Conservation (phyloP, 2,113 vertebrate genomes). For the Orthonyx spaldingii region DNA sequence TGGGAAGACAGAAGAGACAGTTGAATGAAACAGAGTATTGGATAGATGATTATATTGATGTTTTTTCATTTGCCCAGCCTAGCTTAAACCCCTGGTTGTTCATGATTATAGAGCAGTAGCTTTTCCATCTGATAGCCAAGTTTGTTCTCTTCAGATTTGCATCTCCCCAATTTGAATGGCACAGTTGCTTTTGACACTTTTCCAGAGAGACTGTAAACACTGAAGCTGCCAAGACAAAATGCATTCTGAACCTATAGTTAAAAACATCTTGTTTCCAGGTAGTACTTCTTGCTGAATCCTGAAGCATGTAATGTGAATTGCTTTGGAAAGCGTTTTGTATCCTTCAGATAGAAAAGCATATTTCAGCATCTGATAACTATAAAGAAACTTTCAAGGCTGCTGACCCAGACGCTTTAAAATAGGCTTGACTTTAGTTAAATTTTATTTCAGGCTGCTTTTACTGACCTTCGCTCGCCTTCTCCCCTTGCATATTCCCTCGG, state of each 20-base stretch:
- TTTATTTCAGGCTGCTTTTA: slow-evolving; percentile 61
- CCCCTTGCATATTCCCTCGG: slow-evolving; percentile 58
- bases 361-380: slow-evolving; percentile 48
- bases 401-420: slow-evolving; percentile 10
- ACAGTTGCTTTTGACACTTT: neutral
- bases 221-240: neutral
- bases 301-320: neutral
- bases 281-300: neutral
- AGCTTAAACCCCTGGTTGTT: neutral
- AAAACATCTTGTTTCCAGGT: slow-evolving; percentile 9
- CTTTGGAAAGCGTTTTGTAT: neutral
- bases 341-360: neutral
- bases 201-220: neutral
- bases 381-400: slow-evolving; percentile 44
- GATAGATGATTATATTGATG: neutral
- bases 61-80: neutral
- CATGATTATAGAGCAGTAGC: neutral
- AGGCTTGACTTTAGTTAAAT: slow-evolving; percentile 49
- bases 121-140: neutral
- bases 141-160: neutral
- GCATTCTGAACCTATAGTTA: neutral
- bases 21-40: neutral
- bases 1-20: neutral
- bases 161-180: neutral
- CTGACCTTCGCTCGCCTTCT: neutral